Evolutionary conservation across 2,888 invertebrate species (phyloP), one percentile per base, ranked within the genome.

Genomic region (Diaprepes abbreviatus): DNA sequence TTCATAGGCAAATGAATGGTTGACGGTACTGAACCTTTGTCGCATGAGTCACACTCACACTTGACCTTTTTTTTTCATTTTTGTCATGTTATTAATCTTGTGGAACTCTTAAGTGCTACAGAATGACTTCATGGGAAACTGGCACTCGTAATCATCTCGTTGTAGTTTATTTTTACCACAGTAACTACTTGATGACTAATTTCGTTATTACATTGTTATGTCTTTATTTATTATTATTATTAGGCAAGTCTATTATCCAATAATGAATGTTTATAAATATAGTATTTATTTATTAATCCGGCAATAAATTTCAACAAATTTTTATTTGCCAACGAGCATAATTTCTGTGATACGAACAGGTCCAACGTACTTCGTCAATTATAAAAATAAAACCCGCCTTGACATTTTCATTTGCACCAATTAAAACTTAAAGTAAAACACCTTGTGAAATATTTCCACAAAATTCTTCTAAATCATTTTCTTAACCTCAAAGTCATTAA

Each of bases 221-320:
- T 3, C 35, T 1, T n/a, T n/a, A 35, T 45, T 45, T 21, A 45
- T 24, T 45, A 21, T 1, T 45, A 21, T 1, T 12, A 24, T 45
- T n/a, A 24, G 19, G 19, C 43, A 10, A 19, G 43, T 4, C 19
- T 4, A 45, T 45, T 45, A 45, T 12, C 45, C 6, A 24, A 45
- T 45, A 45, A 45, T 45, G 17, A 24, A 24, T 45, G 12, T 45
- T 45, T 45, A 45, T 45, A 24, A 24, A 45, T 45, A 24, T 16
- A 10, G 10, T 19, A 14, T 14, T 14, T 19, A 14, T 14, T 14
- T 38, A 38, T 14, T 14, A 38, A 38, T 14, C n/a, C 1, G 35
- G 3, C 4, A 35, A 35, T 35, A 35, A 35, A 35, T 35, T 1
- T 35, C 1, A n/a, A n/a, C n/a, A n/a, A n/a, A n/a, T 35, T 35